Conservation (phyloP, 2,888 invertebrate genomes). For the Malachius bipustulatus region DNA sequence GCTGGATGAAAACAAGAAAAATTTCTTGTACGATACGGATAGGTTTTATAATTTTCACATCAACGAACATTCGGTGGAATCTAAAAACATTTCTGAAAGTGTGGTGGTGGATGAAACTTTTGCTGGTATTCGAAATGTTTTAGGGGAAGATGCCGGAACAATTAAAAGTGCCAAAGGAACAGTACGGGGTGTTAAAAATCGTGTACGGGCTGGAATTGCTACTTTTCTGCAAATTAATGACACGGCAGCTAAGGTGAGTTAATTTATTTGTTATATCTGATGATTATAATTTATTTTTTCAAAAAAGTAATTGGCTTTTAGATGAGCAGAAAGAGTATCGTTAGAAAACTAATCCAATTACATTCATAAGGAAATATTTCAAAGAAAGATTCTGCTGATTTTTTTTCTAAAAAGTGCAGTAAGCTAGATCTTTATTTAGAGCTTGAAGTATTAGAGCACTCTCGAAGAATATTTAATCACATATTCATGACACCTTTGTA, state of each 20-base stretch:
- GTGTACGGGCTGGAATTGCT: conserved; percentile 87
- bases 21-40: conserved; percentile 41
- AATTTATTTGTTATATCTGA: no score
- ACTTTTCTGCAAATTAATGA: conserved; percentile 82
- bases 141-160: conserved; percentile 50
- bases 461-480: no score
- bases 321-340: no score
- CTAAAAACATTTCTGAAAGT: conserved; percentile 34
- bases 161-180: conserved; percentile 88
- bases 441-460: no score
- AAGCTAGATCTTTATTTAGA: no score
- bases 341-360: no score
- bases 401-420: no score
- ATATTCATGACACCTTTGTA: no score
- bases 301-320: no score
- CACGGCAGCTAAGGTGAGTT: conserved; percentile 67
- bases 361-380: no score
- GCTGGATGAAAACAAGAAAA: conserved; percentile 29
- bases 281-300: no score
- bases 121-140: conserved; percentile 65
- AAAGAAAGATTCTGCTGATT: no score
- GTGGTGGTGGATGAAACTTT: conserved; percentile 49
- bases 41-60: conserved; percentile 74
- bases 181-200: conserved; percentile 86
- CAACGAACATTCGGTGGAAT: conserved; percentile 52